phyloP scores from a whole-genome alignment of 1,140 invertebrate genomes.

The Acromyrmex echinatior region DNA sequence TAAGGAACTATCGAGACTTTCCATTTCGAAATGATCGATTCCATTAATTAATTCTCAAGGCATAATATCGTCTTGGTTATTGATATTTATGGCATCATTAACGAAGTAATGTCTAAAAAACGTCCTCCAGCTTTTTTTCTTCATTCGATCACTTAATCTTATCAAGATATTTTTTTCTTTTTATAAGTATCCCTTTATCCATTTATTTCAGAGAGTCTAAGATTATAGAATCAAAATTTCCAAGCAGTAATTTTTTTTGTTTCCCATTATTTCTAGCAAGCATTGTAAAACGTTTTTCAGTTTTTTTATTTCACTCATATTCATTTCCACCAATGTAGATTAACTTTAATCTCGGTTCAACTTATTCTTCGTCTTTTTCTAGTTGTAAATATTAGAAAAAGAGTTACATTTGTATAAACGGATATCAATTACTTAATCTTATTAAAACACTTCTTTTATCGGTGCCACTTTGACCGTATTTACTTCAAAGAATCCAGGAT shows the following conservation, averaged over 20 bases:
- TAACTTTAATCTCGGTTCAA: too few species aligned
- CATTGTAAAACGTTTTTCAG: neutral
- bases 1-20: conserved; percentile 32
- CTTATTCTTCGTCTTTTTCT: too few species aligned
- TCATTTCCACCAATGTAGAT: too few species aligned
- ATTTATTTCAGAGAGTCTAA: neutral
- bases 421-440: neutral
- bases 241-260: neutral
- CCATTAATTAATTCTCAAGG: neutral
- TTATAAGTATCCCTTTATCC: neutral
- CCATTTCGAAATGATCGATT: conserved; percentile 24
- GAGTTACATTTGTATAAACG: too few species aligned
- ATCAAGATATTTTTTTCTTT: neutral
- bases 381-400: too few species aligned
- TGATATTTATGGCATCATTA: conserved; percentile 13
- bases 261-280: neutral
- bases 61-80: neutral
- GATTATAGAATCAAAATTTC: neutral
- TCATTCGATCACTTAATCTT: neutral
- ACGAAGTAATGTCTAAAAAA: neutral
- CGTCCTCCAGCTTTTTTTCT: neutral
- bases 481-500: neutral
- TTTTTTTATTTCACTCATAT: neutral
- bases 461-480: neutral
- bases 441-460: neutral